Evolutionary conservation across 2,113 vertebrate species (phyloP), one percentile per base, ranked within the genome.

Genomic region (Spea bombifrons): DNA sequence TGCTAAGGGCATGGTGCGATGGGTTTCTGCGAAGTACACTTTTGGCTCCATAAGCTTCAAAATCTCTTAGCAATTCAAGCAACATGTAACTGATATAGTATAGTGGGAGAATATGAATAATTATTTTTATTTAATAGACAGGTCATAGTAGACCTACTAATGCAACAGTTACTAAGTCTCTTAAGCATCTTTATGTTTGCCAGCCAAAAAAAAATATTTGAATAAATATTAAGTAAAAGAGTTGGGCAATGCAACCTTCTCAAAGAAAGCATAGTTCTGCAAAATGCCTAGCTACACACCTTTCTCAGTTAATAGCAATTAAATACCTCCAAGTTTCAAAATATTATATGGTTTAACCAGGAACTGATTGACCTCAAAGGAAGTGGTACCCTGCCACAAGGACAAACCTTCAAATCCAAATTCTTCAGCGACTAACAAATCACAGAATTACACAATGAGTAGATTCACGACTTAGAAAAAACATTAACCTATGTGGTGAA

Each of bases 281-380:
- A 71, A 55, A 55, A 8, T 65, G 65, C 53, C 30, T 72, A 73
- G 53, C 45, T 8, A 13, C 48, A 30, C 77, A 66, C 63, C 63
- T 78, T 78, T 48, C 30, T 65, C 65, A n/a, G 9, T 45, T 79
- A 72, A 72, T 61, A 66, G 48, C 30, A 50, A 12, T 30, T 8
- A 59, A 72, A 73, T 79, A 65, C 55, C 49, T 73, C n/a, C 5
- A 47, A 55, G 12, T 15, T 61, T 65, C 17, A 72, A 30, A 63
- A 65, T 12, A 57, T 59, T 57, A 64, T 72, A 55, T 79, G 17
- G 70, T 73, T 66, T 67, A 73, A 47, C 59, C 77, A 73, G 70
- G 49, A 73, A 73, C 61, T 73, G 49, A 73, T 57, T 67, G 49
- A 79, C 77, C 77, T 73, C 70, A 73, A 71, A 65, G 61, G 77